These are phyloP conservation scores for Elymnias hypermnestra DNA, from an alignment of 1,140 invertebrate species.

Conservation along the genomic window DNA sequence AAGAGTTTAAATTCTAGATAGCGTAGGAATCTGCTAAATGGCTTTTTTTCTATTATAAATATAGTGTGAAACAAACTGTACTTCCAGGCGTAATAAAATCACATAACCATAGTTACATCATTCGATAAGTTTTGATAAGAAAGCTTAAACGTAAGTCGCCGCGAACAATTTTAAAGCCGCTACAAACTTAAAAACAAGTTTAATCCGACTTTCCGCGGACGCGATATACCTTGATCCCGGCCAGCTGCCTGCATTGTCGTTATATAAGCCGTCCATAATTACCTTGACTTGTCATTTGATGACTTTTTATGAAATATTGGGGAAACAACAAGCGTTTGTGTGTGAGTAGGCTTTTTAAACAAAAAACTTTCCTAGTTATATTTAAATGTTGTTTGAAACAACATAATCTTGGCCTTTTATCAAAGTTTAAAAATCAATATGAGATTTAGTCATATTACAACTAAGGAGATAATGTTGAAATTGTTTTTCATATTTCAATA, in stretches of 20 bases:
- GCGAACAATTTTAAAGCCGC: slow-evolving; percentile 67
- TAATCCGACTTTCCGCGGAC: slow-evolving; percentile 56
- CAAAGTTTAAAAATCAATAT: no score
- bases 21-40: no score
- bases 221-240: slow-evolving; percentile 51
- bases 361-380: no score
- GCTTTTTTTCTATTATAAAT: no score
- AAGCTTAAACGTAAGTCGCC: slow-evolving; percentile 23
- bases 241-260: slow-evolving; percentile 52
- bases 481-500: no score
- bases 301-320: neutral
- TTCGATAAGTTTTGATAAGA: slow-evolving; percentile 6
- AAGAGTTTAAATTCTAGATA: no score
- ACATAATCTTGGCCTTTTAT: no score
- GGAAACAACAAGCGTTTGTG: no score
- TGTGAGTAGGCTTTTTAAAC: no score
- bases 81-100: neutral
- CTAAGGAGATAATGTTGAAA: no score
- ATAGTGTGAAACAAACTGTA: neutral
- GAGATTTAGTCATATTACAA: no score
- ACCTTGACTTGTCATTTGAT: slow-evolving; percentile 6
- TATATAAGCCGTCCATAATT: slow-evolving; percentile 44
- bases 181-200: slow-evolving; percentile 71
- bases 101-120: neutral
- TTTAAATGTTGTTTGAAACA: no score